Percentiles rank a stretch among this genome's conserved stretches.
These are phyloP conservation scores for Gavialis gangeticus DNA, from an alignment of 2,113 vertebrate genomes.

Conservation along the genomic window DNA sequence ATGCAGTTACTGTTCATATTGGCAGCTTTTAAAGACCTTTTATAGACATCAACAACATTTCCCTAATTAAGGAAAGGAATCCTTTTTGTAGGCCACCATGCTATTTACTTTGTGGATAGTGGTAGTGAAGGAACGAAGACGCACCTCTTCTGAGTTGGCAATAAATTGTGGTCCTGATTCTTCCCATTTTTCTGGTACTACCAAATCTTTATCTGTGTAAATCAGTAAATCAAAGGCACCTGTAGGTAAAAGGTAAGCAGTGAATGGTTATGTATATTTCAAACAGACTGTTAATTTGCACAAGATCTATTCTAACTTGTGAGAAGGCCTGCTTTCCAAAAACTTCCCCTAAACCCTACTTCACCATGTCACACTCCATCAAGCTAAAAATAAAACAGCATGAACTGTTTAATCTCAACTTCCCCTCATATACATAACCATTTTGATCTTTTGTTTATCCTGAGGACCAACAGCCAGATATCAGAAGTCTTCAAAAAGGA, in stretches of 20 bases:
- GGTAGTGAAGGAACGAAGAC: conserved; percentile 94
- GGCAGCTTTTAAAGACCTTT: neutral
- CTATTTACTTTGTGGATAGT: conserved; percentile 96
- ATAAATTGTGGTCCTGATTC: conserved; percentile 95
- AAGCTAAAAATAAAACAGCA: too few relatives aligned
- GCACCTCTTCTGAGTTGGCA: conserved; percentile 93
- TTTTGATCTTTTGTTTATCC: neutral
- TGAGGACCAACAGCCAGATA: neutral
- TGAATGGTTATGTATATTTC: fast-evolving
- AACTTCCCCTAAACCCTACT: too few relatives aligned
- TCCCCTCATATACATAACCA: fast-evolving
- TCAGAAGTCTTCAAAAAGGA: neutral
- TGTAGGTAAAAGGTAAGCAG: conserved; percentile 52
- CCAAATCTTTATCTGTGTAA: conserved; percentile 94
- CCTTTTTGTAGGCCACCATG: conserved; percentile 91
- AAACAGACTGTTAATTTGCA: neutral
- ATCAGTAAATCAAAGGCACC: conserved; percentile 97
- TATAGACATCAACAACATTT: neutral
- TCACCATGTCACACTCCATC: too few relatives aligned
- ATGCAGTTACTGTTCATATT: neutral
- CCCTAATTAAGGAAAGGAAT: conserved; percentile 55
- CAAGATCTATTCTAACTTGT: neutral
- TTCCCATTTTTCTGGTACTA: conserved; percentile 95
- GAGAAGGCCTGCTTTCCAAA: neutral
- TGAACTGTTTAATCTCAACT: too few relatives aligned